Conservation (phyloP, 2,113 vertebrate species). For the Seriola quinqueradiata region DNA sequence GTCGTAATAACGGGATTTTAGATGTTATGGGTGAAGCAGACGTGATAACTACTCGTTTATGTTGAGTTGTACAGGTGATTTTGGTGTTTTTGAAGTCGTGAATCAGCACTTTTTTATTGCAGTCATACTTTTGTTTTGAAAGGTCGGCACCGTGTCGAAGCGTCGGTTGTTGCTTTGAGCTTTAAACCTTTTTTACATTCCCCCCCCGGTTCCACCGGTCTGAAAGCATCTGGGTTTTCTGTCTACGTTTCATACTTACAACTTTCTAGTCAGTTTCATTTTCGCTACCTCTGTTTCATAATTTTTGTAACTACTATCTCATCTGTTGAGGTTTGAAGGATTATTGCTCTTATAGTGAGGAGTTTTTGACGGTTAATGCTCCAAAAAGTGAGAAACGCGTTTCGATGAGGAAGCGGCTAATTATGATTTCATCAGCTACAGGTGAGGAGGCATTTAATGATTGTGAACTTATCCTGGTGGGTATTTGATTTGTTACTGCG, state of each 20-base stretch:
- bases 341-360: neutral
- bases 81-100: neutral
- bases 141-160: neutral
- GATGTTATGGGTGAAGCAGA: neutral
- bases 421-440: constrained; percentile 41
- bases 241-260: too few species aligned
- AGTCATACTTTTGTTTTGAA: constrained; percentile 32
- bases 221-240: neutral
- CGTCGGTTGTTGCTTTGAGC: neutral
- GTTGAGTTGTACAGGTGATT: neutral
- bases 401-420: constrained; percentile 3
- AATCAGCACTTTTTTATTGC: too few species aligned
- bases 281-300: neutral
- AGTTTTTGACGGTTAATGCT: constrained; percentile 10
- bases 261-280: neutral
- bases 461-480: accelerated
- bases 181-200: neutral
- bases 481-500: accelerated
- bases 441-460: constrained; percentile 44
- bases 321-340: neutral
- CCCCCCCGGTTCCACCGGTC: constrained; percentile 1
- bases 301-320: neutral
- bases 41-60: accelerated
- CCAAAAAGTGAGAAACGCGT: neutral
- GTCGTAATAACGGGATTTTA: neutral